Evolutionary conservation across 2,888 invertebrate species (phyloP), one percentile per base, ranked within the genome.

Genomic region (Diaprepes abbreviatus): DNA sequence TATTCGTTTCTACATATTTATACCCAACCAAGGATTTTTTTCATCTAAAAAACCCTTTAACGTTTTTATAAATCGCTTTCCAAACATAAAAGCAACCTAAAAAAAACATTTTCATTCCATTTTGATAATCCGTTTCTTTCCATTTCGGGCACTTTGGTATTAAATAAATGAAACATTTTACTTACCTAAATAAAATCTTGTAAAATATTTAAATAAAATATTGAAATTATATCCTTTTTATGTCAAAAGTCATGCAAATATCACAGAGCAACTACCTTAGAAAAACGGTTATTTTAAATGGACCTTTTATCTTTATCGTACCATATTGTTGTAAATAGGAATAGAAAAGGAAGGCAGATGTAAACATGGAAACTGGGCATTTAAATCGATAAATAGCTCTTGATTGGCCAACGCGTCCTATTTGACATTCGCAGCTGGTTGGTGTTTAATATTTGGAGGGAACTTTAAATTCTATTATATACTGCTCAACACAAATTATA

Each of bases 251-350:
- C 36, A 38, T 24, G 38, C 21, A 21, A 36, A 55, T 19, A 33
- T 5, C 21, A 54, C 10, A 3, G 12, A 38, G 9, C 38, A 38
- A 19, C 55, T 38, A 24, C 12, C 55, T 55, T 4, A 9, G 21
- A 21, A 38, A 19, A 55, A 55, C 55, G 55, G 55, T 55, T 55
- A 55, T 38, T 55, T 55, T 55, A 24, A 54, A n/a, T 35, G 9
- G 6, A n/a, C 19, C 45, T 50, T 1, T 14, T 16, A 5, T 55
- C 24, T 55, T 38, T 36, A 5, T 55, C 38, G 2, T 1, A 38
- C n/a, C 16, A 14, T n/a, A 4, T 6, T 24, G n/a, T 5, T 9
- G 0, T 38, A 7, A n/a, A 55, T 21, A 9, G 24, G 6, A 19
- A 14, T 21, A 33, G 24, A 36, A 38, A 55, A 55, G 36, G 33